phyloP scores from a whole-genome alignment of 2,797 vertebrate species.

The Gila robusta region DNA sequence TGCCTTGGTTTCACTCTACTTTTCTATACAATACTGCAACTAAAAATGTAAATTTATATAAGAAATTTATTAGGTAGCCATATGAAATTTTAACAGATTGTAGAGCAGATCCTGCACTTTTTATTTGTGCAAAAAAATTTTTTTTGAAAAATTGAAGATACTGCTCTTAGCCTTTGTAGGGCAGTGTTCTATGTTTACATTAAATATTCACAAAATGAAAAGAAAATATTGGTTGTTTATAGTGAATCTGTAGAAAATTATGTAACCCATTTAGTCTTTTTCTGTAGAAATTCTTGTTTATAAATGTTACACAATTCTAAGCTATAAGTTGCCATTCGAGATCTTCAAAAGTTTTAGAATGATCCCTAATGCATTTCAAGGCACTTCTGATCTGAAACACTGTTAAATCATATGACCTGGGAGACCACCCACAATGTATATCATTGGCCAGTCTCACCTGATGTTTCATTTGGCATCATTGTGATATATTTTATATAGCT shows the following conservation, averaged over 20 bases:
- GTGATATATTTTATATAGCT: slow-evolving; percentile 35
- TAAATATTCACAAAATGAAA: background rate
- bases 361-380: background rate
- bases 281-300: background rate
- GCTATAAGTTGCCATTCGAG: background rate
- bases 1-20: no score
- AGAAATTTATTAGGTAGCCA: no score
- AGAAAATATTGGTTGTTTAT: background rate
- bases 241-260: background rate
- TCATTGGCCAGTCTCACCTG: slow-evolving; percentile 48
- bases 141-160: no score
- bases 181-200: background rate
- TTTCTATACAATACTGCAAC: no score
- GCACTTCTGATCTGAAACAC: background rate
- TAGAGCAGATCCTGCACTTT: no score
- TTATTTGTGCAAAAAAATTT: no score
- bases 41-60: no score
- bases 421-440: background rate
- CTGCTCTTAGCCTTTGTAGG: no score
- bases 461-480: slow-evolving; percentile 10
- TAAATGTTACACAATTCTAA: background rate
- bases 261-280: background rate
- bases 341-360: background rate
- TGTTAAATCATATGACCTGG: slow-evolving; percentile 26
- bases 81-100: no score